Evolutionary conservation across 1,140 invertebrate genomes (phyloP), one percentile per base, ranked within the genome.

Genomic region (Papilio aristodemus): DNA sequence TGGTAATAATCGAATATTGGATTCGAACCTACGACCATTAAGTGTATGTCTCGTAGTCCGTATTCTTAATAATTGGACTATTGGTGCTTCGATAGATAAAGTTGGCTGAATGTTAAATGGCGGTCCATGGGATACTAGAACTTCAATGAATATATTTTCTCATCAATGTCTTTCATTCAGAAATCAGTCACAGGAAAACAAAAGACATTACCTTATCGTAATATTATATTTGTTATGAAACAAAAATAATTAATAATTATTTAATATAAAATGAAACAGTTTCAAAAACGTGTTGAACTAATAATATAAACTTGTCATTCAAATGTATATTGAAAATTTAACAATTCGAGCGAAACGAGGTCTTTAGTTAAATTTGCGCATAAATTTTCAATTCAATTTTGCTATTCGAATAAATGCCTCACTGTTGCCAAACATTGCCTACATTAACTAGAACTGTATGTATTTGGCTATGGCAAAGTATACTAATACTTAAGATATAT

Each of bases 381-480:
- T 54, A 54, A 11, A 54, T 54, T 17, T 17, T 43, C 13, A 43
- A 19, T 54, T 25, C 19, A 54, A 54, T 54, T 54, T 11, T 17
- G 19, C 22, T 54, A 54, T 54, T 54, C 46, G 22, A 54, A 54
- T 54, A 54, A 50, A 50, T 50, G 17, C 22, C 9, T 25, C 22
- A 19, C 46, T 3, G 46, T 54, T 22, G 46, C 22, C 19, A 19
- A 54, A 54, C 46, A 54, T 54, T 54, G 46, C 19, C 46, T 19
- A 22, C 4, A 19, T 54, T 54, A 54, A 54, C 46, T 17, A 54
- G 19, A 9, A 22, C 19, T 54, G 6, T 32, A n/a, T 54, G 46
- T 54, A 54, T 17, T 46, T 54, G 19, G 25, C n/a, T 14, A 59
- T 58, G 25, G 25, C 57, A 32, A 32, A 3, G 14, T 36, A 36